Conservation (phyloP, 2,797 vertebrate genomes). For the Oophaga sylvatica region DNA sequence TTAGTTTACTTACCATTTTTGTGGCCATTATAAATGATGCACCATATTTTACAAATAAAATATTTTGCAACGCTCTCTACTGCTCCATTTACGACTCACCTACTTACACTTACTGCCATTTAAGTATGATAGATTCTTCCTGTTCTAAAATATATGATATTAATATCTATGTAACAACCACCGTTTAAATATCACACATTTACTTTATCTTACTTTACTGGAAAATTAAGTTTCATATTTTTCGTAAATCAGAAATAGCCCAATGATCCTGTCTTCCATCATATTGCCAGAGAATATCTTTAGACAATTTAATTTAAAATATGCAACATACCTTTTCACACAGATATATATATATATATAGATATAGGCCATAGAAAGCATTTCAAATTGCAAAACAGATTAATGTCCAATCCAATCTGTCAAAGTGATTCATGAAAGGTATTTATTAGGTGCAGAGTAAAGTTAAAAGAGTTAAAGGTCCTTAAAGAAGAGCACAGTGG, state of each 20-base stretch:
- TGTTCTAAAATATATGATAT: neutral
- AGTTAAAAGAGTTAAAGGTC: constrained; percentile 54
- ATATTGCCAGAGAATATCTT: constrained; percentile 33
- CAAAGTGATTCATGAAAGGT: constrained; percentile 54
- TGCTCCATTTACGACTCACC: too few relatives aligned
- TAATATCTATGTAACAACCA: neutral
- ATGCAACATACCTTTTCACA: constrained; percentile 43
- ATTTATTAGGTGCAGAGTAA: constrained; percentile 54
- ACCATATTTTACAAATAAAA: too few relatives aligned
- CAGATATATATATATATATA: constrained; percentile 37
- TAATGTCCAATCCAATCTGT: constrained; percentile 52
- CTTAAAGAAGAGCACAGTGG: constrained; percentile 42
- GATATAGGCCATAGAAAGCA: constrained; percentile 38
- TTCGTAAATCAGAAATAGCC: neutral
- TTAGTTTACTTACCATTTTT: too few relatives aligned
- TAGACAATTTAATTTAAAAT: constrained; percentile 50
- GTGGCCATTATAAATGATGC: too few relatives aligned
- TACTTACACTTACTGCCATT: neutral
- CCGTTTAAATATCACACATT: neutral
- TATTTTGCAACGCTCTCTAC: too few relatives aligned
- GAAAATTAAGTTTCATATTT: neutral
- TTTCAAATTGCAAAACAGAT: constrained; percentile 54
- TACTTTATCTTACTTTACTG: constrained; percentile 8
- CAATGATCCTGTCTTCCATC: neutral
- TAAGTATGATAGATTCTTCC: neutral